Evolutionary conservation across 2,888 invertebrate species (phyloP).

Genomic region (Lottia gigantea): DNA sequence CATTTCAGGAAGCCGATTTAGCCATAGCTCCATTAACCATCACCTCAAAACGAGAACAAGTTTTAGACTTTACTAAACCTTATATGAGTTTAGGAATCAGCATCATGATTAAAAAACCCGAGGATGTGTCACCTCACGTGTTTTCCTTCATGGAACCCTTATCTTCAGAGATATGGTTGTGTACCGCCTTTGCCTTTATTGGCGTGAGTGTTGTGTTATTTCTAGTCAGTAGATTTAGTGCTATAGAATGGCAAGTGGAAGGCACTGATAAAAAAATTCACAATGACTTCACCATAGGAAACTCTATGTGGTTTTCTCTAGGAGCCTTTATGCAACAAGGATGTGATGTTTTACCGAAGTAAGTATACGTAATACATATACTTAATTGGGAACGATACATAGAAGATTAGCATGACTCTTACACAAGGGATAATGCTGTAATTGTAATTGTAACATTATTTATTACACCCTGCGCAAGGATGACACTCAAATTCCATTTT

Average conservation of each 20-base stretch:
- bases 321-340: constrained; percentile 99
- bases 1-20: constrained; percentile 84
- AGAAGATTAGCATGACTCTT: no score
- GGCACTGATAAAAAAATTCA: constrained; percentile 32
- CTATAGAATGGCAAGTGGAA: constrained; percentile 86
- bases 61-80: constrained; percentile 97
- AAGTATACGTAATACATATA: no score
- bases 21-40: constrained; percentile 95
- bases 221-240: constrained; percentile 95
- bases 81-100: constrained; percentile 97
- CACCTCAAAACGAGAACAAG: constrained; percentile 91
- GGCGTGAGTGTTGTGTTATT: constrained; percentile 98
- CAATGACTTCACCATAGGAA: constrained; percentile 85
- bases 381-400: no score
- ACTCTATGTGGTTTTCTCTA: constrained; percentile 96
- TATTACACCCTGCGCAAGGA: no score
- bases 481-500: no score
- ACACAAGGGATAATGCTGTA: no score
- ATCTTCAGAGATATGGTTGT: constrained; percentile 97
- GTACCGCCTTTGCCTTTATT: constrained; percentile 86
- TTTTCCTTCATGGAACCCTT: constrained; percentile 98
- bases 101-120: constrained; percentile 93
- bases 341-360: constrained; percentile 94
- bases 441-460: no score
- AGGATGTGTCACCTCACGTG: constrained; percentile 90